phyloP scores from a whole-genome alignment of 2,797 vertebrate species.

The Notamacropus eugenii region DNA sequence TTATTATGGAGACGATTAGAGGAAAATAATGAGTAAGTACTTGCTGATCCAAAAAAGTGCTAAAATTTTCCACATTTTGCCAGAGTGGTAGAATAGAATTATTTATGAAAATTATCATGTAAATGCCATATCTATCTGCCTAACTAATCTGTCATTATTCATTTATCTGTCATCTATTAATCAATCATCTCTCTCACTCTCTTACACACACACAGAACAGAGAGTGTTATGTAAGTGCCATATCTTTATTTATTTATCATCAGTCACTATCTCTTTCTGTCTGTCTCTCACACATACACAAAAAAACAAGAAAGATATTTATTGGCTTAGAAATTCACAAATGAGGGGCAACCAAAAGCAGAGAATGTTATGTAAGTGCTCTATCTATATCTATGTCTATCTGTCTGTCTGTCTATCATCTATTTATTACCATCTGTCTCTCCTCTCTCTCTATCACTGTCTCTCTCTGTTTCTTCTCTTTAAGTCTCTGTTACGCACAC shows the following conservation, averaged over 20 bases:
- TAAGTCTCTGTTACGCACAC: no score
- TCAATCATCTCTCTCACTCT: background rate
- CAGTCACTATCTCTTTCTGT: no score
- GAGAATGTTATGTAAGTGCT: background rate
- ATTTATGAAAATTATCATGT: conserved; percentile 16
- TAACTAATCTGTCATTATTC: background rate
- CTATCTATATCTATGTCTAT: no score
- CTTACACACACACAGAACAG: no score
- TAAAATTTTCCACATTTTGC: background rate
- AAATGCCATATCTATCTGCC: background rate
- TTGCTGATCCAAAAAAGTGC: background rate
- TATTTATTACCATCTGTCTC: no score
- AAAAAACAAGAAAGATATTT: background rate
- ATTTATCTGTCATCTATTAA: background rate
- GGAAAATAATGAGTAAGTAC: background rate
- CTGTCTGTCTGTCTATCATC: no score
- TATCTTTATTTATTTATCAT: no score
- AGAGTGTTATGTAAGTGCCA: no score
- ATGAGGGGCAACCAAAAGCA: no score
- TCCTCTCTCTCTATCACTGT: no score
- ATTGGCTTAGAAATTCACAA: background rate
- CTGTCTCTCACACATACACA: background rate
- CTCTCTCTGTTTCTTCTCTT: no score
- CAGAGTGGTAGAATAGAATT: background rate
- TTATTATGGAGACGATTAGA: background rate